phyloP scores from a whole-genome alignment of 2,888 invertebrate species.

The Apodemia mormo region DNA sequence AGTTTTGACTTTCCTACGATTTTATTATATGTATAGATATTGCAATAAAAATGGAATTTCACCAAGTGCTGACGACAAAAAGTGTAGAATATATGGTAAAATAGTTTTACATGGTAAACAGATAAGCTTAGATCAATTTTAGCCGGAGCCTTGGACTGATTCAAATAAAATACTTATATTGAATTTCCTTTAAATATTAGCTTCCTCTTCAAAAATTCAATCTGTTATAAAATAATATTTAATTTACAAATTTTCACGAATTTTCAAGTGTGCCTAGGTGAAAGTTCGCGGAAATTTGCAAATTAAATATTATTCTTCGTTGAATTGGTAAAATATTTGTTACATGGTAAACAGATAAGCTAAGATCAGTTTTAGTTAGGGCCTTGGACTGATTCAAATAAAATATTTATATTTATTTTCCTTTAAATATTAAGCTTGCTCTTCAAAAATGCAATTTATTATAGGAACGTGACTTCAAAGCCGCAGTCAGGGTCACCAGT shows the following conservation, averaged over 20 bases:
- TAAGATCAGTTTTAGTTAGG: neutral
- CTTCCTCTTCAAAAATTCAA: conserved; percentile 29
- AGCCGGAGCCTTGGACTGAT: neutral
- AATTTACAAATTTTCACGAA: too few species aligned
- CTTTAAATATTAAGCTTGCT: conserved; percentile 25
- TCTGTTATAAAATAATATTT: conserved; percentile 10
- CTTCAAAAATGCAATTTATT: conserved; percentile 26
- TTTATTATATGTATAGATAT: too few species aligned
- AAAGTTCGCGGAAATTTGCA: too few species aligned
- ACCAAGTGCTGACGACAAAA: too few species aligned
- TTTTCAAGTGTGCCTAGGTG: too few species aligned
- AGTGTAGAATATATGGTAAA: too few species aligned
- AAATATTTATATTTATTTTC: neutral
- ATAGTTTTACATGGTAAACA: too few species aligned
- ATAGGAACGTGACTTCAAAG: conserved; percentile 30
- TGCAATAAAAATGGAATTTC: too few species aligned
- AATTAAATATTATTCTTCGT: too few species aligned
- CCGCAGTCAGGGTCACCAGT: conserved; percentile 27
- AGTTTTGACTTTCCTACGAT: too few species aligned
- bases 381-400: neutral
- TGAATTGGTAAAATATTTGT: too few species aligned
- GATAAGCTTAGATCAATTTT: neutral
- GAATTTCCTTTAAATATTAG: conserved; percentile 5
- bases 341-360: neutral
- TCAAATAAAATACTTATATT: neutral